phyloP scores from a whole-genome alignment of 2,797 vertebrate species.

The Eidolon dupreanum region DNA sequence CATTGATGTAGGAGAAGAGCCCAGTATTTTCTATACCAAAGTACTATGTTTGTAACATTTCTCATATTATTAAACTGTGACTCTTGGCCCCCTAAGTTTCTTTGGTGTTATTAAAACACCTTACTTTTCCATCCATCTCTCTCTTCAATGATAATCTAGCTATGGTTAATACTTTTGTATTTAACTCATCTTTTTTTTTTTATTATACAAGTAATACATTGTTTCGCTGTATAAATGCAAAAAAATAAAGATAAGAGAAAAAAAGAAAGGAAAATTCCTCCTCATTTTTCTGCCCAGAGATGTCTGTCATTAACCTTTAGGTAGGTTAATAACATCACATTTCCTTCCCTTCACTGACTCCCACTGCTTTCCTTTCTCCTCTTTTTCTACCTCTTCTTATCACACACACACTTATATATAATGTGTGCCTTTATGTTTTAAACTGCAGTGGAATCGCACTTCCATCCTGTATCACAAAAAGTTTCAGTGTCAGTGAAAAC shows the following conservation, averaged over 20 bases:
- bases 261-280: neutral
- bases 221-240: neutral
- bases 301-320: neutral
- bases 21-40: neutral
- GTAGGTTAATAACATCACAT: neutral
- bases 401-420: neutral
- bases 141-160: neutral
- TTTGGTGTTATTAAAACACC: neutral
- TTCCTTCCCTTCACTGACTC: neutral
- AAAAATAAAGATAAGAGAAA: neutral
- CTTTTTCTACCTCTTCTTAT: neutral
- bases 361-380: neutral
- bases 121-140: neutral
- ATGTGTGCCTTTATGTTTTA: neutral
- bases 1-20: neutral
- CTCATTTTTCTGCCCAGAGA: neutral
- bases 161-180: neutral
- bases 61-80: neutral
- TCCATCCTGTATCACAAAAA: neutral
- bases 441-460: neutral
- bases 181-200: neutral
- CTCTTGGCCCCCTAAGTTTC: neutral
- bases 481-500: neutral
- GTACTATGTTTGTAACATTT: neutral
- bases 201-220: neutral